Evolutionary conservation across 2,113 vertebrate species (phyloP).

Genomic region (Zosterops pallidus): DNA sequence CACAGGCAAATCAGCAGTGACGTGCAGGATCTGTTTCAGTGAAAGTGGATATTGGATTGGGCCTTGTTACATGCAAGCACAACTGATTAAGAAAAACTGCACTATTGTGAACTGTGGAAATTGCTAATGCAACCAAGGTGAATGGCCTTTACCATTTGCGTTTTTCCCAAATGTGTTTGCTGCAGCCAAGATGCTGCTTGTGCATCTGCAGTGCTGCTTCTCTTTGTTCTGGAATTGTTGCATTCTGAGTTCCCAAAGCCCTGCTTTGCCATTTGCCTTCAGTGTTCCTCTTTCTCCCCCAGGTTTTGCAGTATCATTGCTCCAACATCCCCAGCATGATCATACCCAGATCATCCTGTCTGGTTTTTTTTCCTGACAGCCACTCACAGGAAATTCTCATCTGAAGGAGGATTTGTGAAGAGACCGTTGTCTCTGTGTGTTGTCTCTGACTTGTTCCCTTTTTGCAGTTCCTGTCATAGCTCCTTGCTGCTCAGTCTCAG

Average conservation of each 20-base stretch:
- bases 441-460: neutral
- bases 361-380: neutral
- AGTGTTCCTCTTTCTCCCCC: neutral
- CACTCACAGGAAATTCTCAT: conserved; percentile 41
- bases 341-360: neutral
- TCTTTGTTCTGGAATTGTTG: neutral
- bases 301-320: neutral
- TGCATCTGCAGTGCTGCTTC: neutral
- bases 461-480: conserved; percentile 27
- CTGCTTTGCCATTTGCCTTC: neutral
- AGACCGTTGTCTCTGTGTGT: neutral
- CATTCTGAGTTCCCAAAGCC: neutral
- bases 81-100: neutral
- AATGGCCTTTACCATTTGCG: neutral
- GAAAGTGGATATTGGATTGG: neutral
- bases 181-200: neutral
- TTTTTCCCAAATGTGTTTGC: neutral
- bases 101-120: neutral
- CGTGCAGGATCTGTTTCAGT: neutral
- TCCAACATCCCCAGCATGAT: neutral
- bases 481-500: conserved; percentile 35
- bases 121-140: neutral
- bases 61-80: neutral
- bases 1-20: neutral
- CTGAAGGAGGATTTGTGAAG: conserved; percentile 56